Evolutionary conservation across 2,888 invertebrate genomes (phyloP).

Genomic region (Hofmannophila pseudospretella): DNA sequence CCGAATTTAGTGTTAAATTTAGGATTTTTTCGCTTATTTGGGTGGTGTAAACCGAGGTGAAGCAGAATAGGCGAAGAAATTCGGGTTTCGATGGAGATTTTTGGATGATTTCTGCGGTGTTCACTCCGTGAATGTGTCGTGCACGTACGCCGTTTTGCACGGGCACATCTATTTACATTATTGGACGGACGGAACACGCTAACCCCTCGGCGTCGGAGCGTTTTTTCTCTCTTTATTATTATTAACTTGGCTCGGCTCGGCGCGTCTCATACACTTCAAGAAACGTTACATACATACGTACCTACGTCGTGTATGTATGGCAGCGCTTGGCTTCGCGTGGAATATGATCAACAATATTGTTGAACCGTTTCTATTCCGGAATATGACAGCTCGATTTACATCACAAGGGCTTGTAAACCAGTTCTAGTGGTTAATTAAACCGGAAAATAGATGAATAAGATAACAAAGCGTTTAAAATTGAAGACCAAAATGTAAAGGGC

Average conservation of each 20-base stretch:
- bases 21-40: conserved; percentile 23
- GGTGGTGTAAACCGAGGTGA: conserved; percentile 6
- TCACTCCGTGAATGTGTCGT: conserved; percentile 10
- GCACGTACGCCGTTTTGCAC: conserved; percentile 40
- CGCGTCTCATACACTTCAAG: conserved; percentile 21
- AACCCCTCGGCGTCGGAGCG: conserved; percentile 60
- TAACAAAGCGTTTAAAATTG: too few relatives aligned
- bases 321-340: conserved; percentile 17
- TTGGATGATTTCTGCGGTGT: conserved; percentile 6
- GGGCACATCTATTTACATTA: conserved; percentile 54
- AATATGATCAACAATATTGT: conserved; percentile 4
- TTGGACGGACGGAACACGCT: conserved; percentile 44
- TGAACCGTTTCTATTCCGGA: not conserved
- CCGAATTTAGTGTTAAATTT: conserved; percentile 3
- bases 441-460: too few relatives aligned
- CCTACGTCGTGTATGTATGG: conserved; percentile 12
- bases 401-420: too few relatives aligned
- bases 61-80: conserved; percentile 16
- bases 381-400: not conserved
- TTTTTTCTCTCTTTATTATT: conserved; percentile 74
- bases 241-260: conserved; percentile 56
- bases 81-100: conserved; percentile 11
- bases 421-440: too few relatives aligned
- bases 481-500: too few relatives aligned
- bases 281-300: conserved; percentile 13